Evolutionary conservation across 1,140 invertebrate genomes (phyloP).

Genomic region (Mizuhopecten yessoensis): DNA sequence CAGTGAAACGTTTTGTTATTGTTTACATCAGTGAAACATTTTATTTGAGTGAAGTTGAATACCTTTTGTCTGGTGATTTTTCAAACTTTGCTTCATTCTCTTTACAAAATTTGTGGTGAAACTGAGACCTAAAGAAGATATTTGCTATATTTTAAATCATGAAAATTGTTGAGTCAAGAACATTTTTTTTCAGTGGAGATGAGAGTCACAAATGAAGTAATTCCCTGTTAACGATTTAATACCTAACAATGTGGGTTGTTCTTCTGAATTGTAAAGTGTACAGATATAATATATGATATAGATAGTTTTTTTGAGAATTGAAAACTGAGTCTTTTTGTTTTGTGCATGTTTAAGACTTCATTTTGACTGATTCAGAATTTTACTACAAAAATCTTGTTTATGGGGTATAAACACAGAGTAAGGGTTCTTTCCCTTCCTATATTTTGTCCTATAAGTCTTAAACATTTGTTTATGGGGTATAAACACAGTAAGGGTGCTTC

Average conservation of each 20-base stretch:
- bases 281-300: not conserved
- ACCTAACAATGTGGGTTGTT: not conserved
- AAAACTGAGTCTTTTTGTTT: not conserved
- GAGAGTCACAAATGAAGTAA: not conserved
- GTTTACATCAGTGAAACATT: too few species aligned
- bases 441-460: not conserved
- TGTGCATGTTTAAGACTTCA: not conserved
- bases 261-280: too few species aligned
- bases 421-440: not conserved
- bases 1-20: too few species aligned
- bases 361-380: not conserved
- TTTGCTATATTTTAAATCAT: slow-evolving; percentile 16
- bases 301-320: not conserved
- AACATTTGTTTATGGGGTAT: not conserved
- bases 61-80: too few species aligned
- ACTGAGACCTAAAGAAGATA: not conserved
- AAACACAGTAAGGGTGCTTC: not conserved
- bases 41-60: too few species aligned
- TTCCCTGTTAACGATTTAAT: not conserved
- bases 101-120: not conserved
- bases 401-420: not conserved
- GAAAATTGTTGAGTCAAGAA: not conserved
- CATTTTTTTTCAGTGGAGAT: not conserved
- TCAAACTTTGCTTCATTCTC: too few species aligned
- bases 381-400: too few species aligned